Conservation (phyloP, 2,113 vertebrate species). For the Myotis lucifugus region DNA sequence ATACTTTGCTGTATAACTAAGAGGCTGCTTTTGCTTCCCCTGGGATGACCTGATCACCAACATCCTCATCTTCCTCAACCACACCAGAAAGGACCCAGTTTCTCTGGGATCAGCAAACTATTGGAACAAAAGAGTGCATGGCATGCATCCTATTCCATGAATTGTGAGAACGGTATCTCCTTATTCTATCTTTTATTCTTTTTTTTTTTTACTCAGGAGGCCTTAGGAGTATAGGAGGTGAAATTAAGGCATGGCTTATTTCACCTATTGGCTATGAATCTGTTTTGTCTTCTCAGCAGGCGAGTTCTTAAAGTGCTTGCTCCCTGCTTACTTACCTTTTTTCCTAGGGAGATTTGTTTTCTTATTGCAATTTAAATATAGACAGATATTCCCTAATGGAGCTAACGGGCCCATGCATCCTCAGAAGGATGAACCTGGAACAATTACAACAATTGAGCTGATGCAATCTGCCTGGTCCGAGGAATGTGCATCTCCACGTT, state of each 20-base stretch:
- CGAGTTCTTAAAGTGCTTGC: background rate
- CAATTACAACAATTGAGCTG: constrained; percentile 47
- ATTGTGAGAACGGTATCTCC: background rate
- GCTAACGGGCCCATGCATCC: background rate
- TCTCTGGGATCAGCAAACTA: background rate
- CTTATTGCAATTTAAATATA: constrained; percentile 15
- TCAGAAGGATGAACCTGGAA: constrained; percentile 41
- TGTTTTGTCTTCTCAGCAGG: background rate
- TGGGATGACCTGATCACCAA: background rate
- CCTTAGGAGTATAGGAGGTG: background rate
- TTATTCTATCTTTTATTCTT: background rate
- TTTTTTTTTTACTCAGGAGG: background rate
- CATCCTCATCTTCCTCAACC: background rate
- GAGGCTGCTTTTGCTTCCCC: background rate
- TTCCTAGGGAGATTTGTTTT: background rate
- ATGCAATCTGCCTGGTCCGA: background rate
- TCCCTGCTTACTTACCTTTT: background rate
- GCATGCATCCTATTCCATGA: background rate
- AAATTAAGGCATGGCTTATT: constrained; percentile 26
- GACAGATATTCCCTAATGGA: constrained; percentile 15
- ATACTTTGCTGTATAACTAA: background rate
- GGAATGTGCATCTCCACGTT: constrained; percentile 6
- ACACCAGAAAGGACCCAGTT: background rate
- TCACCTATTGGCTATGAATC: background rate
- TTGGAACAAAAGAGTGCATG: background rate